Evolutionary conservation across 2,797 vertebrate genomes (phyloP), one percentile per base, ranked within the genome.

Genomic region (Ciconia nigra): DNA sequence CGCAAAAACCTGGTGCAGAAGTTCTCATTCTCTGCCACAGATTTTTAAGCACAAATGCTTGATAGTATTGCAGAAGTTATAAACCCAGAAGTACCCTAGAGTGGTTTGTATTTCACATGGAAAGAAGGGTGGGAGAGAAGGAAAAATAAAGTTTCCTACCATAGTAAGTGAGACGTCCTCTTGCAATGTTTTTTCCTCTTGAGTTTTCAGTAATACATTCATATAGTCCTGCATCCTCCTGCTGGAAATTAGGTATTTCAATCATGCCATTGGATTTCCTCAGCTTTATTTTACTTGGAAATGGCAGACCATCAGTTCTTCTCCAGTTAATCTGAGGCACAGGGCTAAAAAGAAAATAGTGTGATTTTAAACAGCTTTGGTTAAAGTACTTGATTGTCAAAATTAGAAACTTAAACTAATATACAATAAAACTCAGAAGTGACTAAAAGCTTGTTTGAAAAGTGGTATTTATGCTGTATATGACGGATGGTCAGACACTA

Each of bases 251-350:
- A 3, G 99, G 98, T 61, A 99, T 99, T 98, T 99, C 99, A 81
- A 99, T 98, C 95, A 99, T 97, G 44, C 98, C 99, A 14, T 98
- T 99, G 78, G 98, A 99, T 95, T 99, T 99, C 96, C 98, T 99
- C 97, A 99, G 97, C 90, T 98, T 99, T 86, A 99, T 98, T 98
- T 99, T 99, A 88, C 98, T 98, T 57, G 99, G 98, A 88, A 99
- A 99, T 2, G 99, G 99, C 91, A 99, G 97, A 10, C 99, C 99
- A 31, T 99, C 99, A 26, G 98, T 98, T 98, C 99, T 98, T 95
- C 99, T 99, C 99, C 99, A 99, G 92, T 98, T 99, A 97, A 99
- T 99, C 98, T 98, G 99, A 90, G 99, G 99, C 70, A 99, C 98
- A 1, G 99, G 99, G 96, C 99, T 99, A 96, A 59, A 96, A 96